Percentiles rank a stretch among this genome's conserved stretches.
These are phyloP conservation scores for Miltochrista miniata DNA, from an alignment of 2,888 invertebrate genomes.

Conservation along the genomic window DNA sequence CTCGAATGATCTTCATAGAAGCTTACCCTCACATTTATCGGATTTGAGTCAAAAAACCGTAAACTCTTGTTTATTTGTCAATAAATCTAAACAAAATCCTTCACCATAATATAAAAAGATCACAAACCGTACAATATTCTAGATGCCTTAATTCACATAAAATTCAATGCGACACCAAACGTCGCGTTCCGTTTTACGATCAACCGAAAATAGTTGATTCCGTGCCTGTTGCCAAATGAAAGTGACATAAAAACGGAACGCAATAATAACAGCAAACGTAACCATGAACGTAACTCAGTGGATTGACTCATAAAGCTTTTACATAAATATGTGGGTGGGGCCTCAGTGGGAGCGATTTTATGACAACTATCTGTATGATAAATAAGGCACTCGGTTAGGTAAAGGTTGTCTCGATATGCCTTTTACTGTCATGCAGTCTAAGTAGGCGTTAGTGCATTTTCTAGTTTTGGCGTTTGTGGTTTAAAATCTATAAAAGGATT, in stretches of 20 bases:
- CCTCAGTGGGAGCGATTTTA: slow-evolving; percentile 34
- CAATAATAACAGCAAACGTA: slow-evolving; percentile 71
- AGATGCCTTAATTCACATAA: slow-evolving; percentile 57
- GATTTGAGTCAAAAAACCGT: slow-evolving; percentile 1
- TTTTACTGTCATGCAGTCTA: too few relatives aligned
- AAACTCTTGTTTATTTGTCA: slow-evolving; percentile 2
- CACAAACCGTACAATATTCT: slow-evolving; percentile 26
- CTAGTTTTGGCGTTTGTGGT: too few relatives aligned
- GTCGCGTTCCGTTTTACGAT: slow-evolving; percentile 71
- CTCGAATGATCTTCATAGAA: neutral
- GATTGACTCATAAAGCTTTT: slow-evolving; percentile 74
- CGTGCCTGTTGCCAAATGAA: slow-evolving; percentile 67
- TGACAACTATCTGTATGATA: slow-evolving; percentile 3
- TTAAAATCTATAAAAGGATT: neutral
- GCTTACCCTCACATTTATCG: neutral
- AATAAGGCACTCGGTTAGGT: neutral
- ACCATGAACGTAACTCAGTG: slow-evolving; percentile 67
- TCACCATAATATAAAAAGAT: neutral
- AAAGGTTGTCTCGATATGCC: too few relatives aligned
- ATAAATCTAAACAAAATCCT: slow-evolving; percentile 6
- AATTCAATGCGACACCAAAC: slow-evolving; percentile 67
- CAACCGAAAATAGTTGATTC: slow-evolving; percentile 69
- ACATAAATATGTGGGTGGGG: slow-evolving; percentile 55
- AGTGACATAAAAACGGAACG: slow-evolving; percentile 71
- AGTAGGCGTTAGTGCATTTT: too few relatives aligned